Base-by-base conservation (phyloP, 2,888 invertebrate species). In the Drosophila picticornis region DNA sequence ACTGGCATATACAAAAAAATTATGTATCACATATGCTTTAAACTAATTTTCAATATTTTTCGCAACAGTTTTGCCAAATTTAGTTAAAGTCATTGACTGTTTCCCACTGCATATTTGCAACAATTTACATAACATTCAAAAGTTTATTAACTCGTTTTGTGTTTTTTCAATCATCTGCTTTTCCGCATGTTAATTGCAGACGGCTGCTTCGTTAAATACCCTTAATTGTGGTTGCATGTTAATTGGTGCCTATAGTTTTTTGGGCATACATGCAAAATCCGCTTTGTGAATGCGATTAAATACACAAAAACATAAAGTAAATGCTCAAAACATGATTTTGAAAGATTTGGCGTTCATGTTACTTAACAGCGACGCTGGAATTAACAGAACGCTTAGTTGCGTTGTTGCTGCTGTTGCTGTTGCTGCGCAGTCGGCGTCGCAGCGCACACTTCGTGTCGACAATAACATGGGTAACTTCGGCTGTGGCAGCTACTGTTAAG, bases 351-450 rank as follows among this genome's bases (percentile, higher is more conserved):
- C 56, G 22, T 38, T n/a, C 36, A 62, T 77, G 66, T 77, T 66
- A 61, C 2, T 25, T 60, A 60, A 63, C 77, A 76, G 60, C 1
- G 31, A 27, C 19, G 56, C n/a, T n/a, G 0, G 4, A 32, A 1
- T 50, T 69, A 61, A 73, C 81, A 68, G 4, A 50, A 22, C 64
- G 51, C 53, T 50, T 67, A 32, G 61, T 36, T 1, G 25, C 25
- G 2, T 3, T 40, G 40, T n/a, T 40, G 40, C 64, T 46, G 58
- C 61, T 69, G 74, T 52, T 69, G 59, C 38, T 55, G 59, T 36
- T 13, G 43, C 48, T 29, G 63, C 76, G 75, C 75, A 60, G 73
- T 46, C 38, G 40, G 52, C 77, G 77, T 81, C 78, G 81, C 78
- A 63, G 78, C 78, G 10, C 10, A 4, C 10, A 43, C 74, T 81